Evolutionary conservation across 2,888 invertebrate genomes (phyloP).

Genomic region (Calliopum simillimum): DNA sequence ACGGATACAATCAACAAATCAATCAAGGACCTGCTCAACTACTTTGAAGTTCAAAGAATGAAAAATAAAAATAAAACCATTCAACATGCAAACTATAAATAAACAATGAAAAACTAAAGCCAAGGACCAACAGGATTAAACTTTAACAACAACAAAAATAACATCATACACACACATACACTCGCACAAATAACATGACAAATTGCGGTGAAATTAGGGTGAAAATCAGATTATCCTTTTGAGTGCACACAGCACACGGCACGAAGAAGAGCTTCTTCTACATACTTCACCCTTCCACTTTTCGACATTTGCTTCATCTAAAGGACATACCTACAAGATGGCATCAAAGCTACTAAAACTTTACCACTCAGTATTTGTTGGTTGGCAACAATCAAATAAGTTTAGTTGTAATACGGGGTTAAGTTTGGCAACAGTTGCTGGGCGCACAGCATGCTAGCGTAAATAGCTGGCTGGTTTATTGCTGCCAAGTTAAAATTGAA

Average conservation of each 20-base stretch:
- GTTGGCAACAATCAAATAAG: constrained; percentile 9
- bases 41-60: constrained; percentile 13
- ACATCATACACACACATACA: constrained; percentile 24
- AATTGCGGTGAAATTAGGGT: constrained; percentile 39
- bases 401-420: constrained; percentile 29
- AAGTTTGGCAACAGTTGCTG: constrained; percentile 21
- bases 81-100: constrained; percentile 4
- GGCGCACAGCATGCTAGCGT: constrained; percentile 27
- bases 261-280: no score
- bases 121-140: constrained; percentile 18
- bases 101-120: constrained; percentile 5
- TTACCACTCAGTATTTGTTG: not conserved
- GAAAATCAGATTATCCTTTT: constrained; percentile 37
- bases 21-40: constrained; percentile 23
- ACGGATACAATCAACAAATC: constrained; percentile 31
- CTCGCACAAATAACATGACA: constrained; percentile 17
- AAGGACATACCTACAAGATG: no score
- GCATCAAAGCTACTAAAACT: no score
- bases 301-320: no score
- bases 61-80: not conserved
- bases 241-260: constrained; percentile 18
- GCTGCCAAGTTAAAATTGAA: not conserved
- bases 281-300: no score
- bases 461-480: not conserved
- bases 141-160: constrained; percentile 8